Evolutionary conservation across 2,888 invertebrate genomes (phyloP), one percentile per base, ranked within the genome.

Genomic region (Phortica magna): DNA sequence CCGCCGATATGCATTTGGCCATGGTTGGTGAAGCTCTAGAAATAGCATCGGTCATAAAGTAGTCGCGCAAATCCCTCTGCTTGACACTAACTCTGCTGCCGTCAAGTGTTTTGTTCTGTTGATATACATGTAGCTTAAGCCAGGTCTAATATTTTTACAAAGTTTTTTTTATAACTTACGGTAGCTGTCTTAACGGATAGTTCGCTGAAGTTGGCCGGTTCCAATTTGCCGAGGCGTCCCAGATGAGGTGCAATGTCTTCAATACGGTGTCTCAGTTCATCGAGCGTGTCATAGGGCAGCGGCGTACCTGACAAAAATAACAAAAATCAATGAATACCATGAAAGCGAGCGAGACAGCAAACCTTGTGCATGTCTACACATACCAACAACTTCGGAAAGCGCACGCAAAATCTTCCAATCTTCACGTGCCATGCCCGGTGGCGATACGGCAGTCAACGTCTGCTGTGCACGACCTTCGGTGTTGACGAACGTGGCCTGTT

Each of bases 351-450:
- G 43, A 67, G 53, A 64, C 17, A 67, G 55, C 31, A 74, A 64
- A 14, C 7, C 6, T n/a, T 57, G 1, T 22, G 31, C 31, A 31
- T 31, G 31, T 9, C 19, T 10, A 64, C 42, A 81, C 83, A 77
- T 90, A 76, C 94, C 95, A 9, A 93, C 89, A 89, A 99, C 97
- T 93, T 99, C 99, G 0, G 99, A 98, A 9, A 99, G 93, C 0
- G 99, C 99, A 79, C 99, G 95, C 84, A 99, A 94, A 84, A 99
- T 98, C 93, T 99, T 99, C 99, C 99, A 99, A 93, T 99, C 99
- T 88, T 98, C 98, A 73, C 99, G 94, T 0, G 98, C 99, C 92
- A 95, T 93, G 59, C 98, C 98, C 0, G 99, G 99, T 77, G 98
- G 97, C 17, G 96, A 94, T 61, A 98, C 96, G 22, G 98, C 98